Conservation (phyloP, 2,888 invertebrate species). For the Eupsilia transversa region DNA sequence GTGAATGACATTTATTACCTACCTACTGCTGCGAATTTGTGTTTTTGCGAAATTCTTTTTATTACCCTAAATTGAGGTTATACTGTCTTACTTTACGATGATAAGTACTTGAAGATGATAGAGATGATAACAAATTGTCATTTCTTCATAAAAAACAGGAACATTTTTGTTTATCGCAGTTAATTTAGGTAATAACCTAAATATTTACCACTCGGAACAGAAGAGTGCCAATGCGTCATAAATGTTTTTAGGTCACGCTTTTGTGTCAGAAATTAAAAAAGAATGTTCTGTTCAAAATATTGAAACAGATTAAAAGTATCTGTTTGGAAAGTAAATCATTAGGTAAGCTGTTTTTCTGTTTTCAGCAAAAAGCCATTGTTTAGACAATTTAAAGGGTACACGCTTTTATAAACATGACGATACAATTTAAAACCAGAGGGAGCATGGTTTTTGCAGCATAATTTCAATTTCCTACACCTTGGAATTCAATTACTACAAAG, state of each 20-base stretch:
- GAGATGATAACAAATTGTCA: background rate
- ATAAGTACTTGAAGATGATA: slow-evolving; percentile 1
- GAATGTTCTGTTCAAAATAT: background rate
- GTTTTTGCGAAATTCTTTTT: background rate
- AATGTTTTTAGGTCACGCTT: background rate
- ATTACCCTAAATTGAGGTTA: slow-evolving; percentile 29
- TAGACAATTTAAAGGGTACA: background rate
- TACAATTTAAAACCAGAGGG: slow-evolving; percentile 12
- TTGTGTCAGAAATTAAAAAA: background rate
- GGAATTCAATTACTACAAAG: slow-evolving; percentile 41
- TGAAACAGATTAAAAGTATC: background rate
- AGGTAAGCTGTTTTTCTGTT: background rate
- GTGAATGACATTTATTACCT: slow-evolving; percentile 32
- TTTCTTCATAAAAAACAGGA: slow-evolving; percentile 8
- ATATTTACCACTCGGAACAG: slow-evolving; percentile 24
- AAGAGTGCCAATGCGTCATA: background rate
- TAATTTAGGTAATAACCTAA: slow-evolving; percentile 30
- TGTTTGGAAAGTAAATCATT: slow-evolving; percentile 5
- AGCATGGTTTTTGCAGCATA: slow-evolving; percentile 15
- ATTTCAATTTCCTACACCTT: slow-evolving; percentile 41
- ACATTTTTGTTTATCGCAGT: slow-evolving; percentile 3
- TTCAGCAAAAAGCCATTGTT: background rate
- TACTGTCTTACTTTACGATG: background rate
- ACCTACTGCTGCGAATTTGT: background rate
- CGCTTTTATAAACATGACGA: background rate